Evolutionary conservation across 2,888 invertebrate species (phyloP).

Genomic region (Lasioglossum zephyrum): DNA sequence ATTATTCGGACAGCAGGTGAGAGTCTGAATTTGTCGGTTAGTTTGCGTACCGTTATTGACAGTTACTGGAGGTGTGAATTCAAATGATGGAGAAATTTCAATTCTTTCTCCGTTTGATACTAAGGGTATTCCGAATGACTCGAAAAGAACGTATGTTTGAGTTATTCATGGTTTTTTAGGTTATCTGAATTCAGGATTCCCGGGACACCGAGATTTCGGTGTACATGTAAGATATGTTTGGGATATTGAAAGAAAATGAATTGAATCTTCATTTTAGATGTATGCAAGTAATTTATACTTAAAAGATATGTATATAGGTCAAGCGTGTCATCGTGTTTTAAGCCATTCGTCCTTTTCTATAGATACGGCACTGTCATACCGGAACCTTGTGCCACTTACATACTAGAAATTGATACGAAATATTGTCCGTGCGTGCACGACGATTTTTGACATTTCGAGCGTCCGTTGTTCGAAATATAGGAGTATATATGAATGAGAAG

Average conservation of each 20-base stretch:
- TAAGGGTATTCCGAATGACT: background rate
- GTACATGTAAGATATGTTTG: background rate
- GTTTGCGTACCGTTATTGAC: background rate
- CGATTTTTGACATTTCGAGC: background rate
- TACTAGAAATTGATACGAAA: conserved; percentile 34
- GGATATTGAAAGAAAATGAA: background rate
- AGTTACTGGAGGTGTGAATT: background rate
- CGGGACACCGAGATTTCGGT: background rate
- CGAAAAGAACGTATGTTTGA: background rate
- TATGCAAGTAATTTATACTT: background rate
- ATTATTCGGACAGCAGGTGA: background rate
- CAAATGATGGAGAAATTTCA: background rate
- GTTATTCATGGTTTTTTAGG: background rate
- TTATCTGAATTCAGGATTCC: background rate
- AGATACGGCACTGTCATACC: conserved; percentile 58
- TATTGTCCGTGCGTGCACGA: background rate
- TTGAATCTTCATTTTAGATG: background rate
- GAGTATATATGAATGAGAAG: conserved; percentile 3
- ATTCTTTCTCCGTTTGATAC: background rate
- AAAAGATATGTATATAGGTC: conserved; percentile 43
- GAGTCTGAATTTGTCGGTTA: background rate
- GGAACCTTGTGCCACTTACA: conserved; percentile 64
- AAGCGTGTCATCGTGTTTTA: conserved; percentile 31
- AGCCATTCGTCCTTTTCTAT: conserved; percentile 31
- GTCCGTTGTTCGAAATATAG: background rate